phyloP scores from a whole-genome alignment of 1,140 invertebrate genomes.

The Macrobrachium rosenbergii region DNA sequence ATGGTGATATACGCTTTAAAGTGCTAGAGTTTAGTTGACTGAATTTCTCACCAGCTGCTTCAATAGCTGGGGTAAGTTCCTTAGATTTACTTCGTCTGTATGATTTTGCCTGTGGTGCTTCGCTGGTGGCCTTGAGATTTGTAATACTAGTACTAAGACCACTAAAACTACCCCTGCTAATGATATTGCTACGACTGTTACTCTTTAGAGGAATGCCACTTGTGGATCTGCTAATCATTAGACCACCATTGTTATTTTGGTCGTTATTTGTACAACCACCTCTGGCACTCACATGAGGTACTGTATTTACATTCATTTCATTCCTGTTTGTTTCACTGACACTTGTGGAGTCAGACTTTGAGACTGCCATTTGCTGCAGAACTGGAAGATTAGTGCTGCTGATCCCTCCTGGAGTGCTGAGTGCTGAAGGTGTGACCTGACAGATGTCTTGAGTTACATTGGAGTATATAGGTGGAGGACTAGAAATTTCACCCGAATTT shows the following conservation, averaged over 20 bases:
- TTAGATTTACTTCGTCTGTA: constrained; percentile 59
- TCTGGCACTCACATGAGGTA: not conserved
- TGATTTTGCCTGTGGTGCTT: constrained; percentile 26
- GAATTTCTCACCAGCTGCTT: constrained; percentile 64
- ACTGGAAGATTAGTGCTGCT: not conserved
- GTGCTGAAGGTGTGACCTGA: no score
- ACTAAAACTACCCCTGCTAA: constrained; percentile 43
- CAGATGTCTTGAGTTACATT: no score
- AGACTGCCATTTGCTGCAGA: not conserved
- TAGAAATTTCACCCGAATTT: not conserved
- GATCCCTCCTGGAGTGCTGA: no score
- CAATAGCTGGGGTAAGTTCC: constrained; percentile 62
- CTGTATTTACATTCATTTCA: not conserved
- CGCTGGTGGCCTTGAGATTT: constrained; percentile 9
- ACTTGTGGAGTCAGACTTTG: not conserved
- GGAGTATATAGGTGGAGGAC: not conserved
- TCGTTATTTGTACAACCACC: not conserved
- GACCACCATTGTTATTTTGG: constrained; percentile 33
- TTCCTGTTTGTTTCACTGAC: constrained; percentile 1
- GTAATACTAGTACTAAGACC: constrained; percentile 1
- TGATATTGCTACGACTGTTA: constrained; percentile 38
- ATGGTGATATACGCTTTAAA: constrained; percentile 62
- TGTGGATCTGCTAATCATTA: constrained; percentile 37
- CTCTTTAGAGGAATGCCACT: constrained; percentile 40
- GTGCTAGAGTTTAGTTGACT: constrained; percentile 62